A percentile compares a stretch with the other conserved stretches of the same genome.
Conservation (phyloP, 2,797 vertebrate species). For the Fringilla coelebs region DNA sequence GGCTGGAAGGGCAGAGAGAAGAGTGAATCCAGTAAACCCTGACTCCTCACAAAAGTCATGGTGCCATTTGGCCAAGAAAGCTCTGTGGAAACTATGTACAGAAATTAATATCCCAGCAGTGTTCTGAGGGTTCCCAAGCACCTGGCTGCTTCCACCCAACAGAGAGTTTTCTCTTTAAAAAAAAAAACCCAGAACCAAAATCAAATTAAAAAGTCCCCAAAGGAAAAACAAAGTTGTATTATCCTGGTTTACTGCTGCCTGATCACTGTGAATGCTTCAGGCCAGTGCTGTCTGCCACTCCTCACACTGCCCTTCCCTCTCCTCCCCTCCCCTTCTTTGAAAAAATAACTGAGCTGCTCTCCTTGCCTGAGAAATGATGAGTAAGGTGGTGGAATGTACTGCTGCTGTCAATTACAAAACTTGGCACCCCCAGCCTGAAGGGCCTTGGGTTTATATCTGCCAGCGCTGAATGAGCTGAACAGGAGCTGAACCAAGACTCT, state of each 20-base stretch:
- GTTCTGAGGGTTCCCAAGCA: neutral
- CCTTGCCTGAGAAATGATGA: conserved; percentile 23
- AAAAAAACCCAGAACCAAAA: neutral
- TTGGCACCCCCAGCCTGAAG: conserved; percentile 24
- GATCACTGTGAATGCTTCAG: neutral
- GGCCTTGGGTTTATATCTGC: neutral
- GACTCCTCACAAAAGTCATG: neutral
- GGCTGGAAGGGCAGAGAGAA: neutral
- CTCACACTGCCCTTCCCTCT: neutral
- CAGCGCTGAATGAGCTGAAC: neutral
- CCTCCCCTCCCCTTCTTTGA: neutral
- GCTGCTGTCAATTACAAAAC: conserved; percentile 53
- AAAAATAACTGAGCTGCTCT: neutral
- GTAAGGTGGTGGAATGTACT: conserved; percentile 33
- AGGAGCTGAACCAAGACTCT: neutral
- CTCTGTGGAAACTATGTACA: neutral
- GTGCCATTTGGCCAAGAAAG: neutral
- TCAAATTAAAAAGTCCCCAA: neutral
- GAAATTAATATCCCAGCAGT: neutral
- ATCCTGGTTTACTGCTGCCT: neutral
- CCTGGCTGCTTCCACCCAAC: neutral
- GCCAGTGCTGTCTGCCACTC: neutral
- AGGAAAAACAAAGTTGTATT: fast-evolving
- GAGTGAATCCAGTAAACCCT: neutral
- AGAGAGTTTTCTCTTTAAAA: neutral